Conservation (phyloP, 1,140 invertebrate genomes). For the Lucilia sericata region DNA sequence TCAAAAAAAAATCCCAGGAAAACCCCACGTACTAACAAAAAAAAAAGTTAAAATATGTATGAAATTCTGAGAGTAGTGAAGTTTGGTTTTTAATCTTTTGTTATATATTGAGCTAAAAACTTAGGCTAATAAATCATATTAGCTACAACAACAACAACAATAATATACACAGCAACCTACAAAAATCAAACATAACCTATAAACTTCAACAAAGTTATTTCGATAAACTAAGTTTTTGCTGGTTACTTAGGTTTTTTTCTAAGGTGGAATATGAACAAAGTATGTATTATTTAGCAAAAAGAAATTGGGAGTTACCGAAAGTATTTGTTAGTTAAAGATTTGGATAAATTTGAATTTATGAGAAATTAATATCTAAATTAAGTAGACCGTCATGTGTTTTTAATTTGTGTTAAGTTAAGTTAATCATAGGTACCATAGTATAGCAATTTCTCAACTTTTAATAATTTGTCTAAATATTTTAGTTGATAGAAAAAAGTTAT, state of each 20-base stretch:
- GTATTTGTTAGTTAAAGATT: too few relatives aligned
- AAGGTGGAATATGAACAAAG: background rate
- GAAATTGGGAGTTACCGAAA: background rate
- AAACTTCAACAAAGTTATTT: constrained; percentile 19
- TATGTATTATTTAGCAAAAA: background rate
- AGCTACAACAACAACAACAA: background rate
- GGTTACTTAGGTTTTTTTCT: background rate
- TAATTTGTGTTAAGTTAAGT: too few relatives aligned
- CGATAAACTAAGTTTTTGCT: background rate
- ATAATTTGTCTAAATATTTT: too few relatives aligned
- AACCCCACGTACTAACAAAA: background rate
- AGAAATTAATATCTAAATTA: too few relatives aligned
- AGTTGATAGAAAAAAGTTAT: too few relatives aligned
- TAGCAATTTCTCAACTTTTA: too few relatives aligned
- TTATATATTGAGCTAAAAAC: background rate
- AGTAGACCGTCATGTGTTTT: too few relatives aligned
- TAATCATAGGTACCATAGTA: too few relatives aligned
- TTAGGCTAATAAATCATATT: constrained; percentile 36
- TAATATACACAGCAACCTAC: background rate
- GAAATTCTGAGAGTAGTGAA: constrained; percentile 1
- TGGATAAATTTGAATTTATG: too few relatives aligned
- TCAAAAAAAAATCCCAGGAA: too few relatives aligned
- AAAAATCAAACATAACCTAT: constrained; percentile 13
- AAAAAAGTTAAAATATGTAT: background rate
- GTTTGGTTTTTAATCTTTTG: background rate